Evolutionary conservation across 2,797 vertebrate genomes (phyloP).

Genomic region (Chloroceryle amazona): DNA sequence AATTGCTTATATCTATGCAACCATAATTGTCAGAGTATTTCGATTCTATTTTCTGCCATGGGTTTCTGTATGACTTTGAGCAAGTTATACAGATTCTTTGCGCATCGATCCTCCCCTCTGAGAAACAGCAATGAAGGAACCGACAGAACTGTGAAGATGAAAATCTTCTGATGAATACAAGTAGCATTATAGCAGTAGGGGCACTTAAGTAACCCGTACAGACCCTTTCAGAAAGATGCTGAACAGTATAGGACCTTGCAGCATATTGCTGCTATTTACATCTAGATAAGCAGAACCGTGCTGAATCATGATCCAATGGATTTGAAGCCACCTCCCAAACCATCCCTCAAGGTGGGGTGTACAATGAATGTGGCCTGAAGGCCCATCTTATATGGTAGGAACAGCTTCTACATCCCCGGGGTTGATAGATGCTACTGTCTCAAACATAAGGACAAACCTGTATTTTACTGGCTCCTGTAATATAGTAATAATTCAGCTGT

Average conservation of each 20-base stretch:
- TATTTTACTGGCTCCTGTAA: background rate
- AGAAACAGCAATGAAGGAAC: background rate
- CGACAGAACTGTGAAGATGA: background rate
- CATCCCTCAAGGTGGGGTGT: background rate
- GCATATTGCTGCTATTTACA: background rate
- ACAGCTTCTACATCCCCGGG: background rate
- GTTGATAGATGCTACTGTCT: background rate
- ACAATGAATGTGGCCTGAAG: background rate
- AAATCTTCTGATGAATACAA: background rate
- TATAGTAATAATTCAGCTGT: background rate
- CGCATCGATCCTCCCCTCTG: background rate
- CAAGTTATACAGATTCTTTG: background rate
- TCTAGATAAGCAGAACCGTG: background rate
- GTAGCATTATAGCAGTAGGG: background rate
- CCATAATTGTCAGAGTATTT: background rate
- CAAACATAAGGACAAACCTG: too few species aligned
- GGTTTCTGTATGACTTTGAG: background rate
- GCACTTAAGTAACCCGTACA: background rate
- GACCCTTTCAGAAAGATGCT: background rate
- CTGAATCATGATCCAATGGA: background rate
- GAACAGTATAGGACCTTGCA: background rate
- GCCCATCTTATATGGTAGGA: too few species aligned
- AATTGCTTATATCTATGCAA: slow-evolving; percentile 6
- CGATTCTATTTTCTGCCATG: background rate
- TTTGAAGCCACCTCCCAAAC: background rate